A percentile compares a stretch with the other conserved stretches of the same genome.
Evolutionary conservation across 1,140 invertebrate species (phyloP).

Genomic region (Temnothorax longispinosus): DNA sequence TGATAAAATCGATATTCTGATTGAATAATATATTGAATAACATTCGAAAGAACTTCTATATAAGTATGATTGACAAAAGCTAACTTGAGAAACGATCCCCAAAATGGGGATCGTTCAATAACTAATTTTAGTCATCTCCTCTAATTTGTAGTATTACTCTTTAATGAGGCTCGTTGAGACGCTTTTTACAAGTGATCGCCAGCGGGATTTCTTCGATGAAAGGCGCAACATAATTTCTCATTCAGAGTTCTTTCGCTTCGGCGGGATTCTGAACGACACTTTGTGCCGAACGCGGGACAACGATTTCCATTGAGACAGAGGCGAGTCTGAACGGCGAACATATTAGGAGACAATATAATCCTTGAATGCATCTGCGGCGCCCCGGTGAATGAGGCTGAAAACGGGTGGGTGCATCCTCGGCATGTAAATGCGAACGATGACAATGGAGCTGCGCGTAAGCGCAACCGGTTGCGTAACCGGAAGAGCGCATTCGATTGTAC

Average conservation of each 20-base stretch:
- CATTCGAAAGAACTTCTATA: neutral
- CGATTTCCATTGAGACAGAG: constrained; percentile 55
- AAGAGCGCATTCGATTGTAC: constrained; percentile 58
- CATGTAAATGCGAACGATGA: constrained; percentile 66
- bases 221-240: neutral
- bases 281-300: constrained; percentile 42
- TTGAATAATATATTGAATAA: neutral
- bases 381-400: constrained; percentile 67
- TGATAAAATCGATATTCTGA: neutral
- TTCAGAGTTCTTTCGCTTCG: neutral
- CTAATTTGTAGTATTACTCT: neutral
- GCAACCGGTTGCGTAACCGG: constrained; percentile 75
- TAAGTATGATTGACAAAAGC: no score
- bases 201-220: constrained; percentile 6
- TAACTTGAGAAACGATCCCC: neutral
- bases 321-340: constrained; percentile 45
- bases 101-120: neutral
- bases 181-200: neutral
- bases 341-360: constrained; percentile 68
- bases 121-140: neutral
- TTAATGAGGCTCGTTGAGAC: neutral
- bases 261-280: constrained; percentile 24
- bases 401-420: constrained; percentile 61
- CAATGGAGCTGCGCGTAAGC: constrained; percentile 69
- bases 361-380: constrained; percentile 62